Percentiles rank a stretch among this genome's conserved stretches.
Evolutionary conservation across 2,888 invertebrate species (phyloP).

Genomic region (Peribatodes rhomboidaria): DNA sequence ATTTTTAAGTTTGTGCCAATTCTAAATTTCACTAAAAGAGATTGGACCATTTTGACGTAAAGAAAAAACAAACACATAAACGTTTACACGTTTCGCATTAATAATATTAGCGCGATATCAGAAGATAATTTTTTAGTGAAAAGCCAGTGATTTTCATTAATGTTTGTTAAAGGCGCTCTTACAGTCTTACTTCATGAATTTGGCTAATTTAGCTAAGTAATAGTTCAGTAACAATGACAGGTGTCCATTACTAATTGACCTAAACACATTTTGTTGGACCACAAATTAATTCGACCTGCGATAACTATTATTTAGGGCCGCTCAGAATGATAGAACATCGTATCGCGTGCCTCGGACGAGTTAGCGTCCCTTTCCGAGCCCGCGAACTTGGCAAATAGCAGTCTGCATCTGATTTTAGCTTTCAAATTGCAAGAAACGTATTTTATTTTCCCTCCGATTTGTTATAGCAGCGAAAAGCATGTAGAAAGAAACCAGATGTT

Average conservation of each 20-base stretch:
- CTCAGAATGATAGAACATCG: conserved; percentile 55
- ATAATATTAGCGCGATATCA: too few relatives aligned
- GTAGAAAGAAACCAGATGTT: not conserved
- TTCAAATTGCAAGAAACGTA: conserved; percentile 37
- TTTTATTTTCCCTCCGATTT: not conserved
- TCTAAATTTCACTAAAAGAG: too few relatives aligned
- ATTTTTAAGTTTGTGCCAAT: too few relatives aligned
- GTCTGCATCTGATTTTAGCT: conserved; percentile 33
- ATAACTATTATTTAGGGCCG: conserved; percentile 52
- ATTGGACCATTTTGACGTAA: too few relatives aligned
- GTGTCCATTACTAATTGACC: conserved; percentile 40
- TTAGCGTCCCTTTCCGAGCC: conserved; percentile 52
- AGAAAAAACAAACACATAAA: too few relatives aligned
- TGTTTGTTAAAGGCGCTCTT: too few relatives aligned
- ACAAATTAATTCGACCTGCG: conserved; percentile 52
- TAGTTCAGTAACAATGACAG: not conserved
- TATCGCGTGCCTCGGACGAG: conserved; percentile 57
- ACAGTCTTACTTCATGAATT: too few relatives aligned
- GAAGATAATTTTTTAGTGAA: too few relatives aligned
- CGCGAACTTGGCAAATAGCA: conserved; percentile 54
- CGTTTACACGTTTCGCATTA: too few relatives aligned
- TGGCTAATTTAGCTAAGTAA: not conserved
- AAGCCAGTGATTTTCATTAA: too few relatives aligned
- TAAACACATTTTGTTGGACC: conserved; percentile 37
- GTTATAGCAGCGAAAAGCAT: not conserved